Conservation (phyloP, 2,888 invertebrate species). For the Plebejus argus region DNA sequence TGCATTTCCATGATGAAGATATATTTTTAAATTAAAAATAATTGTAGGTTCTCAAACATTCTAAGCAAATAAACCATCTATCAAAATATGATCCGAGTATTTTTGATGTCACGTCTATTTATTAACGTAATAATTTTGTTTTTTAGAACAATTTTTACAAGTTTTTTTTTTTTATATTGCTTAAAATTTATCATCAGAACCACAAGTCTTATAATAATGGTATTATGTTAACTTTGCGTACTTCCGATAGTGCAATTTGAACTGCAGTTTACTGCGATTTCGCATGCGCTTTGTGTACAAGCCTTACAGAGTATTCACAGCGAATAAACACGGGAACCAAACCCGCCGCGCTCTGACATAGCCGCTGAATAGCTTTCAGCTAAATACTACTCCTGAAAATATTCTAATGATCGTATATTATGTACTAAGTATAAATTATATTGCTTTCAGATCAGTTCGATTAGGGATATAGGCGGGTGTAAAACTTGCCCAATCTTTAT, state of each 20-base stretch:
- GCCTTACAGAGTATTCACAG: conserved; percentile 1
- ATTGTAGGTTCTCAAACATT: no score
- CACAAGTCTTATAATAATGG: neutral
- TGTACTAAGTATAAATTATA: no score
- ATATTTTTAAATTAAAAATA: no score
- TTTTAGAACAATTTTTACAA: neutral
- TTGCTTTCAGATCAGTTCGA: no score
- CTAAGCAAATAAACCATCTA: no score
- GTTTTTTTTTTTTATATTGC: no score
- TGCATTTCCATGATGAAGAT: no score
- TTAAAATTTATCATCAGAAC: no score
- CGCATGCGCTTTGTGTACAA: neutral
- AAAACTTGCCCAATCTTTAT: no score
- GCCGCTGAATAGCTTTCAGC: conserved; percentile 8
- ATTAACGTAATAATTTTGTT: neutral
- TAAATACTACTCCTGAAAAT: neutral
- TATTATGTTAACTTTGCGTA: neutral
- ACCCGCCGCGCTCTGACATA: neutral
- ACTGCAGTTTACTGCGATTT: neutral
- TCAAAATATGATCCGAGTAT: no score
- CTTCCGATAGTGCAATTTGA: neutral
- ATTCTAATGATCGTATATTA: neutral
- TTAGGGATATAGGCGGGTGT: no score
- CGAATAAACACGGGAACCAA: conserved; percentile 3
- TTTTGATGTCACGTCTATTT: no score